Evolutionary conservation across 2,888 invertebrate species (phyloP).

Genomic region (Drosophila colorata): DNA sequence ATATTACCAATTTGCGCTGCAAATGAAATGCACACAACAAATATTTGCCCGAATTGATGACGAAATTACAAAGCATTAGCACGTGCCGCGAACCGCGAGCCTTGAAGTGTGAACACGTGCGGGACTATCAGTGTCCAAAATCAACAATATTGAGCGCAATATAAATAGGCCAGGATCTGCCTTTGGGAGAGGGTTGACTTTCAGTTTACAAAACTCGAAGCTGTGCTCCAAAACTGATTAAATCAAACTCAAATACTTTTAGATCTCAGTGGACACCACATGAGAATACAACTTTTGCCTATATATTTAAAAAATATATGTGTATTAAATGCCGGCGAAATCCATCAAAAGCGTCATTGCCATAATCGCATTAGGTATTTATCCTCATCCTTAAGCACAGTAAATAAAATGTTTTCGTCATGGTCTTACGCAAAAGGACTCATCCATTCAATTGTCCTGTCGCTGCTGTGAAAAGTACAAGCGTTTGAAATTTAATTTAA

Average conservation of each 20-base stretch:
- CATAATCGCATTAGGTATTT: slow-evolving; percentile 73
- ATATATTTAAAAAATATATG: not conserved
- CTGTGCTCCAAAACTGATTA: not conserved
- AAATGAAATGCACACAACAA: slow-evolving; percentile 54
- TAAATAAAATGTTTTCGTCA: slow-evolving; percentile 41
- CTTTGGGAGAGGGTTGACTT: not conserved
- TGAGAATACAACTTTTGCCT: not conserved
- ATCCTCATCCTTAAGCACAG: slow-evolving; percentile 29
- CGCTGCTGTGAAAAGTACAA: slow-evolving; percentile 67
- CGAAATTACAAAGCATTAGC: slow-evolving; percentile 64
- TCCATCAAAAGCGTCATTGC: slow-evolving; percentile 42
- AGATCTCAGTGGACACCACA: slow-evolving; percentile 13
- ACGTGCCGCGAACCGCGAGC: slow-evolving; percentile 66
- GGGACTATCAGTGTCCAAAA: slow-evolving; percentile 73
- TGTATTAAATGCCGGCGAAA: slow-evolving; percentile 17
- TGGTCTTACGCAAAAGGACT: slow-evolving; percentile 10
- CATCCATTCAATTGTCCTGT: slow-evolving; percentile 41
- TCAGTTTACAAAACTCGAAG: no score
- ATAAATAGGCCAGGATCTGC: not conserved
- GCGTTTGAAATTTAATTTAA: slow-evolving; percentile 82
- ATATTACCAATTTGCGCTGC: slow-evolving; percentile 71
- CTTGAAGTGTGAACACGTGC: slow-evolving; percentile 83
- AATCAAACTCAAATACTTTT: slow-evolving; percentile 6
- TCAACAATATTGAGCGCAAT: slow-evolving; percentile 68
- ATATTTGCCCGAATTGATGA: slow-evolving; percentile 66